phyloP scores from a whole-genome alignment of 2,113 vertebrate genomes.

The Perca fluviatilis region DNA sequence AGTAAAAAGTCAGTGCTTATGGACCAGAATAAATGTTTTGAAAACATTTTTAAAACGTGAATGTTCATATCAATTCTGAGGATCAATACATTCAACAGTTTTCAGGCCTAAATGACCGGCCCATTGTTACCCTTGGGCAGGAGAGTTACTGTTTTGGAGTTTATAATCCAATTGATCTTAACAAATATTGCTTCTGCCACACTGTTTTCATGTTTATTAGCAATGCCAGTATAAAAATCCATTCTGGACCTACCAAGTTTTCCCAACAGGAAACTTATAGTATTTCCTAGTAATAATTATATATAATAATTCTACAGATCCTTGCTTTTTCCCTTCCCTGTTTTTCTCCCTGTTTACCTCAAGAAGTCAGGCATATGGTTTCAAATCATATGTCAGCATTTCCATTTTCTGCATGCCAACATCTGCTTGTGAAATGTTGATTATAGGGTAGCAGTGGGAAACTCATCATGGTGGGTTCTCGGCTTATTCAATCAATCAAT shows the following conservation, averaged over 20 bases:
- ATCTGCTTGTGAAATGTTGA: slow-evolving; percentile 9
- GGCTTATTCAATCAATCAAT: neutral
- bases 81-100: neutral
- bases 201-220: slow-evolving; percentile 1
- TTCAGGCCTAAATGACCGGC: neutral
- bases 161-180: no score
- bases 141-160: neutral
- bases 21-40: neutral
- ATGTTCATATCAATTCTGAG: neutral
- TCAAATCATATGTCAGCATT: neutral
- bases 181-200: no score
- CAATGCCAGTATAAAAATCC: neutral
- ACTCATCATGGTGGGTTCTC: neutral
- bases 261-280: neutral
- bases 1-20: neutral
- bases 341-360: neutral
- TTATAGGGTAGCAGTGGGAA: slow-evolving; percentile 9
- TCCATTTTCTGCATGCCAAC: neutral
- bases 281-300: neutral
- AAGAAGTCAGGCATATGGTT: slow-evolving; percentile 3
- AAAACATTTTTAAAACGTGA: neutral
- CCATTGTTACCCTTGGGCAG: neutral
- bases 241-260: neutral
- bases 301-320: neutral
- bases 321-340: neutral